Evolutionary conservation across 2,888 invertebrate genomes (phyloP).

Genomic region (Lymantria monacha): DNA sequence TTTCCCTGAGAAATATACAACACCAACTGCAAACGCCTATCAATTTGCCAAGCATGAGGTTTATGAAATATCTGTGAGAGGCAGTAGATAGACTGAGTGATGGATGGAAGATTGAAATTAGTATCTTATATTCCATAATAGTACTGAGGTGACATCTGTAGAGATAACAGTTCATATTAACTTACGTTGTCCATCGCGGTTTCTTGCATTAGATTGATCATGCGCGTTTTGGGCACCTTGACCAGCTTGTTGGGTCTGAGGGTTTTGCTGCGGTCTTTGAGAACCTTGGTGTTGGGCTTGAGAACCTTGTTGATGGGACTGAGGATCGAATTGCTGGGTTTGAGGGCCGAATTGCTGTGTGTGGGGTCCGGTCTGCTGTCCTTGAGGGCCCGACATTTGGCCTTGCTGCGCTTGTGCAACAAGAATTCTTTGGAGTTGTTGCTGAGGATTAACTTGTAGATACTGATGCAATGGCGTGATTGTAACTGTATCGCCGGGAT

Average conservation of each 20-base stretch:
- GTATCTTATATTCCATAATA: too few species aligned
- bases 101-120: too few species aligned
- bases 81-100: too few species aligned
- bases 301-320: background rate
- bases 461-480: conserved; percentile 8
- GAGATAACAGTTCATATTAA: background rate
- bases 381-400: background rate
- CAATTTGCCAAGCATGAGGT: too few species aligned
- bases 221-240: background rate
- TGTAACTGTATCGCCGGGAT: conserved; percentile 7
- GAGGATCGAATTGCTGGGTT: background rate
- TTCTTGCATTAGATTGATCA: conserved; percentile 1
- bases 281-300: background rate
- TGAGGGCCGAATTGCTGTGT: background rate
- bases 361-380: conserved; percentile 2
- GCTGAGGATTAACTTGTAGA: conserved; percentile 2
- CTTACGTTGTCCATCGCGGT: conserved; percentile 11
- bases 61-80: too few species aligned
- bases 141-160: too few species aligned
- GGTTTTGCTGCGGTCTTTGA: background rate
- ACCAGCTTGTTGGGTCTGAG: background rate
- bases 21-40: too few species aligned
- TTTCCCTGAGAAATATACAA: too few species aligned
- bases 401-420: background rate
- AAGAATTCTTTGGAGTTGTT: background rate